Evolutionary conservation across 2,888 invertebrate species (phyloP).

Genomic region (Tricholauxania praeusta): DNA sequence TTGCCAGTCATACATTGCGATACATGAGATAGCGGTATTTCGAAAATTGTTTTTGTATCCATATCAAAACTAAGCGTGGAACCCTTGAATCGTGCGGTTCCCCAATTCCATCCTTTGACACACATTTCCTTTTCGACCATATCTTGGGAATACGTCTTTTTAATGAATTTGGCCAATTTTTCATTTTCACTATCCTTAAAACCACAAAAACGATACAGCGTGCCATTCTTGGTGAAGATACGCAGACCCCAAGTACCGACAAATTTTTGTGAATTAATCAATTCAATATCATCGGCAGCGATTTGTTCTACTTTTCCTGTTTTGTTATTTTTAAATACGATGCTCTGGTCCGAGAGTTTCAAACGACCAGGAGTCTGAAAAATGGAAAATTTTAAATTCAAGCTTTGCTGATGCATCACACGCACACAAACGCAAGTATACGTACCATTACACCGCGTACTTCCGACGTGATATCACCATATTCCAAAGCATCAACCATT

Average conservation of each 20-base stretch:
- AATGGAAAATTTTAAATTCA: not conserved
- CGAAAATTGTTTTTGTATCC: constrained; percentile 88
- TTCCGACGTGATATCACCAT: constrained; percentile 85
- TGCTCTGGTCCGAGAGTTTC: constrained; percentile 90
- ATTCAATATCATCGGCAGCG: constrained; percentile 84
- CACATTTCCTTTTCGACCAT: constrained; percentile 93
- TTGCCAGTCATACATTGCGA: constrained; percentile 96
- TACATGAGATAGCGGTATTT: constrained; percentile 95
- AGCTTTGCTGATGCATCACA: not conserved
- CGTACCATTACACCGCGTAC: constrained; percentile 89
- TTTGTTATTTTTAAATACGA: constrained; percentile 94
- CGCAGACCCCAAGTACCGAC: constrained; percentile 92
- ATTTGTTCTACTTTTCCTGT: constrained; percentile 97
- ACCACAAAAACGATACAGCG: constrained; percentile 90
- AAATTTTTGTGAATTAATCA: constrained; percentile 92
- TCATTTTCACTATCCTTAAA: constrained; percentile 95
- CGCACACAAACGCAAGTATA: constrained; percentile 36
- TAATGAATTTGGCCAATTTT: constrained; percentile 90
- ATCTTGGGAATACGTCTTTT: constrained; percentile 83
- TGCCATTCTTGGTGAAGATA: constrained; percentile 90
- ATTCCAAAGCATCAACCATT: constrained; percentile 87
- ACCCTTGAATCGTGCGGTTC: constrained; percentile 93
- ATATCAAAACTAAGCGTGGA: constrained; percentile 88
- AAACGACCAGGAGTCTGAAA: constrained; percentile 87
- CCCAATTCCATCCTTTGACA: constrained; percentile 99